A percentile compares a stretch with the other conserved stretches of the same genome.
Evolutionary conservation across 2,797 vertebrate genomes (phyloP).

Genomic region (Acanthopagrus latus): DNA sequence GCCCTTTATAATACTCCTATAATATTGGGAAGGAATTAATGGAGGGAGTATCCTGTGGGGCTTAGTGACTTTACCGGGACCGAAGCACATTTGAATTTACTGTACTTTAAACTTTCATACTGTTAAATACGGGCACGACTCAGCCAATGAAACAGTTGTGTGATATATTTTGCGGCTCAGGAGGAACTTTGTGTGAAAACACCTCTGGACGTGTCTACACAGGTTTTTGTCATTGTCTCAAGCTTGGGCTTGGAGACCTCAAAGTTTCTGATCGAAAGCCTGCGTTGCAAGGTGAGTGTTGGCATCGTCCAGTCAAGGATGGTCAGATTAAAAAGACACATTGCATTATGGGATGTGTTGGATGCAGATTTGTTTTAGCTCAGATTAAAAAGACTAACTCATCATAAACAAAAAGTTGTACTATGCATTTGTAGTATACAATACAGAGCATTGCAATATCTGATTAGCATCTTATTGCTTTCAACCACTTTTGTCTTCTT

Average conservation of each 20-base stretch:
- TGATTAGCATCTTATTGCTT: too few species aligned
- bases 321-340: not conserved
- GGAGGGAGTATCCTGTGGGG: conserved; percentile 7
- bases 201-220: not conserved
- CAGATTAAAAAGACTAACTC: too few species aligned
- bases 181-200: not conserved
- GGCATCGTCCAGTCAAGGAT: not conserved
- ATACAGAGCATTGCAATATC: too few species aligned
- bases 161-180: not conserved
- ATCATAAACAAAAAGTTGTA: too few species aligned
- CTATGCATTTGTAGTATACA: too few species aligned
- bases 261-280: not conserved
- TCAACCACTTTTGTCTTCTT: too few species aligned
- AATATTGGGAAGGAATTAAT: conserved; percentile 18
- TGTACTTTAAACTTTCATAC: not conserved
- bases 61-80: not conserved
- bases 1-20: conserved; percentile 13
- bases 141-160: not conserved
- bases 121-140: not conserved
- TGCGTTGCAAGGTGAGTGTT: not conserved
- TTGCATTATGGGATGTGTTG: not conserved
- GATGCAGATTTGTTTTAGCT: too few species aligned
- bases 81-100: conserved; percentile 1
- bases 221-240: not conserved
- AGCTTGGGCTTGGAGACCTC: not conserved